Evolutionary conservation across 2,797 vertebrate genomes (phyloP).

Genomic region (Philypnodon macrostomus): DNA sequence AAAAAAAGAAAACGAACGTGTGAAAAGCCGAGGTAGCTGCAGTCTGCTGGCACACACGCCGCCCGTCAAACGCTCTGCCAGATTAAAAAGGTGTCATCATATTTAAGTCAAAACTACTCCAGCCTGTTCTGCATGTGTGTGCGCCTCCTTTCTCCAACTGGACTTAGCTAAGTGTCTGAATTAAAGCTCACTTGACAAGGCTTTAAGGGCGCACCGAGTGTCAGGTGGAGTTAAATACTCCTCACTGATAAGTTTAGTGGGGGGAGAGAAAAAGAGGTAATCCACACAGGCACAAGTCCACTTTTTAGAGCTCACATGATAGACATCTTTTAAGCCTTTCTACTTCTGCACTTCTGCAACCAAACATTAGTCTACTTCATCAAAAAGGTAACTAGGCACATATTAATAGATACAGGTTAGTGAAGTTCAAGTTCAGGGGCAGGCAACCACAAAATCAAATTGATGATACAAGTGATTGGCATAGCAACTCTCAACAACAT

Average conservation of each 20-base stretch:
- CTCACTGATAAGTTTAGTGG: constrained; percentile 13
- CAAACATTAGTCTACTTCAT: background rate
- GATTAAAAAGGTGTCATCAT: constrained; percentile 43
- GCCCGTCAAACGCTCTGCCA: constrained; percentile 22
- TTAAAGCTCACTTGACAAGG: constrained; percentile 41
- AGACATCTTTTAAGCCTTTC: too few relatives aligned
- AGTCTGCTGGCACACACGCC: constrained; percentile 12
- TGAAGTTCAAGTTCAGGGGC: too few relatives aligned
- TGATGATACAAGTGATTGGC: too few relatives aligned
- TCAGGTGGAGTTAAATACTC: constrained; percentile 38
- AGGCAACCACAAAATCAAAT: too few relatives aligned
- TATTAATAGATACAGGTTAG: too few relatives aligned
- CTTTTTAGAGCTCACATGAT: constrained; percentile 1
- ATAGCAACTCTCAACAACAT: too few relatives aligned
- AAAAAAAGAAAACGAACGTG: too few relatives aligned
- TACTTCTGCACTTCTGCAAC: too few relatives aligned
- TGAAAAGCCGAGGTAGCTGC: constrained; percentile 23
- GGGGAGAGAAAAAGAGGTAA: constrained; percentile 1
- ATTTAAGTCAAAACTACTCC: constrained; percentile 16
- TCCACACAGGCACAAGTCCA: constrained; percentile 18
- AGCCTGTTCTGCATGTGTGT: constrained; percentile 7
- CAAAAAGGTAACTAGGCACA: background rate
- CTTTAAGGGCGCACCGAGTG: constrained; percentile 35
- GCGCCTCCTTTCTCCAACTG: constrained; percentile 19
- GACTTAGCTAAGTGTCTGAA: constrained; percentile 42